Evolutionary conservation across 2,888 invertebrate genomes (phyloP).

Genomic region (Pogonocherus hispidulus): DNA sequence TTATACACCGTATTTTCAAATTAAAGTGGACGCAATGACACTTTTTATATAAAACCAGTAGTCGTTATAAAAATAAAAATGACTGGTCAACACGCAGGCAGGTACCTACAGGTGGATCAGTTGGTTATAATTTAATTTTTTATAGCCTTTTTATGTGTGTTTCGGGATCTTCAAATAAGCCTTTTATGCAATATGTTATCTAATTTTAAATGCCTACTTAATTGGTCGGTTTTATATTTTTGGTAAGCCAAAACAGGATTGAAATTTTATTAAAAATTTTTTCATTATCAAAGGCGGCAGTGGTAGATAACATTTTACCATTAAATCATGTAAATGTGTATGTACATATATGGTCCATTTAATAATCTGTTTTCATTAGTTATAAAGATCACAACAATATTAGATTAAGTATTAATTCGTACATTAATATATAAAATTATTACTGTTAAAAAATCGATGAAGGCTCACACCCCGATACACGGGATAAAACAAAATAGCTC

Average conservation of each 20-base stretch:
- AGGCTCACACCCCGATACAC: too few species aligned
- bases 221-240: constrained; percentile 45
- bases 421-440: too few species aligned
- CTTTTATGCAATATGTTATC: constrained; percentile 56
- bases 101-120: constrained; percentile 53
- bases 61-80: constrained; percentile 64
- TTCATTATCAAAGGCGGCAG: neutral
- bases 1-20: constrained; percentile 67
- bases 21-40: constrained; percentile 66
- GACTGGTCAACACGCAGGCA: constrained; percentile 48
- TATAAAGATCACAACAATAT: too few species aligned
- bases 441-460: too few species aligned
- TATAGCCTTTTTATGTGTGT: constrained; percentile 58
- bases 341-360: too few species aligned
- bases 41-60: constrained; percentile 69
- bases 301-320: neutral
- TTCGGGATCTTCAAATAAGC: constrained; percentile 59
- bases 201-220: constrained; percentile 51
- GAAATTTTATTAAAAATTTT: constrained; percentile 8
- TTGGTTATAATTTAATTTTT: constrained; percentile 58
- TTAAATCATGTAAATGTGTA: too few species aligned
- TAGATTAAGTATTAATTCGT: too few species aligned
- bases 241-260: constrained; percentile 13
- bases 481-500: too few species aligned
- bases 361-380: too few species aligned